Evolutionary conservation across 2,113 vertebrate genomes (phyloP), one percentile per base, ranked within the genome.

Genomic region (Panthera leo): DNA sequence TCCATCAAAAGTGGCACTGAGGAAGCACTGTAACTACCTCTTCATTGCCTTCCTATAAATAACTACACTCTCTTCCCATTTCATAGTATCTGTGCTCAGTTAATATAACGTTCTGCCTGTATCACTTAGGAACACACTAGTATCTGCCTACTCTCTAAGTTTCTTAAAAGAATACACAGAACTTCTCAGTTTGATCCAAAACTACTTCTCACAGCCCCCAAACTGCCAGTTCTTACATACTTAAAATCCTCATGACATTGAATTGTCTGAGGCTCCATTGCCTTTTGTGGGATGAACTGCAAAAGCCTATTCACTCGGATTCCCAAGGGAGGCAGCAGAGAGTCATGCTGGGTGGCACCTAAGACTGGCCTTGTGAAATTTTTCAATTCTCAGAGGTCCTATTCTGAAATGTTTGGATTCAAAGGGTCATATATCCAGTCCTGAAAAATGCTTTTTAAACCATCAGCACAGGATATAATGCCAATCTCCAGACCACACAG

Each of bases 11-110:
- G 10, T 55, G 36, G 6, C 34, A 63, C n/a, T 21, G 27, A 70
- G 36, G 0, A 70, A 4, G 29, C 36, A 23, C 0, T 8, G 1
- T 58, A 79, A 58, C 45, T 36, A 0, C 12, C 8, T 63, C 5
- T 36, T 55, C 34, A 75, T 71, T 63, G 83, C 5, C 42, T 85
- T 82, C 23, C 36, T 42, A 7, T 5, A 29, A 36, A 7, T 29
- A 23, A 36, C 7, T 31, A 12, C 11, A 36, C 0, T 55, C 5
- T 7, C 3, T n/a, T 63, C 67, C 8, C 15, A 67, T 58, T 61
- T 73, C 42, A 34, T 2, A 58, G 14, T 16, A 61, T 79, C 53
- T 25, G 14, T 55, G 29, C 1, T 84, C 13, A 55, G 27, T 82
- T 68, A 89, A 58, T 55, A 55, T 85, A 79, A 51, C 9, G 5